Percentiles rank a stretch among this genome's conserved stretches.
Conservation (phyloP, 2,797 vertebrate species). For the Enoplosus armatus region DNA sequence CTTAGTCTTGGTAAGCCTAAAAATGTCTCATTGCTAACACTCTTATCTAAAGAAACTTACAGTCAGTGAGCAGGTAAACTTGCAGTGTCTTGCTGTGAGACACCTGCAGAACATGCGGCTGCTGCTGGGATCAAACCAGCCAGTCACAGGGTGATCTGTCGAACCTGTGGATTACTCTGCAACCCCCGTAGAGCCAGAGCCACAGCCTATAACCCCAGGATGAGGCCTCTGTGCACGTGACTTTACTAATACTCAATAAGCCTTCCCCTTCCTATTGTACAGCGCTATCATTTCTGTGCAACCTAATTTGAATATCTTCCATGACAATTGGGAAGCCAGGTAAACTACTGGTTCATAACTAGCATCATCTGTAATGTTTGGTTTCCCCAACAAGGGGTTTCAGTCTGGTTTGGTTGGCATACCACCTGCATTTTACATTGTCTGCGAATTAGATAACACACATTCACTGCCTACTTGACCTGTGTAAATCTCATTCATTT, state of each 20-base stretch:
- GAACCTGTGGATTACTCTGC: slow-evolving; percentile 51
- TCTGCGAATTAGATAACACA: slow-evolving; percentile 39
- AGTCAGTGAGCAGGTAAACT: slow-evolving; percentile 50
- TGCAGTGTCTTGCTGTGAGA: slow-evolving; percentile 54
- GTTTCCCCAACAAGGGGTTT: background rate
- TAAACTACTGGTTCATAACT: background rate
- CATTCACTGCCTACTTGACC: slow-evolving; percentile 37
- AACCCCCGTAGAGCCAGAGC: slow-evolving; percentile 46
- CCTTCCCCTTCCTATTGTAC: background rate
- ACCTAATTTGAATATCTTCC: background rate
- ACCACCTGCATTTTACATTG: background rate
- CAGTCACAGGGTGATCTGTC: slow-evolving; percentile 63
- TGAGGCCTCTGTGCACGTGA: slow-evolving; percentile 10
- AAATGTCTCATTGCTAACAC: slow-evolving; percentile 24
- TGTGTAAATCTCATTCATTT: slow-evolving; percentile 48
- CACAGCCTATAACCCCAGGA: slow-evolving; percentile 20
- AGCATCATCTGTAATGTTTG: background rate
- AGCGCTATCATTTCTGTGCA: background rate
- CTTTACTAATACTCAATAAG: slow-evolving; percentile 4
- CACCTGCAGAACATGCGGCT: slow-evolving; percentile 61
- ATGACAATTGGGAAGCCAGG: background rate
- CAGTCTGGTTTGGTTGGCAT: slow-evolving; percentile 4
- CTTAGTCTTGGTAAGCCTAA: slow-evolving; percentile 15
- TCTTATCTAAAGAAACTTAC: slow-evolving; percentile 32
- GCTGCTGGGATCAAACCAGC: slow-evolving; percentile 69